Evolutionary conservation across 2,113 vertebrate genomes (phyloP).

Genomic region (Bujurquina vittata): DNA sequence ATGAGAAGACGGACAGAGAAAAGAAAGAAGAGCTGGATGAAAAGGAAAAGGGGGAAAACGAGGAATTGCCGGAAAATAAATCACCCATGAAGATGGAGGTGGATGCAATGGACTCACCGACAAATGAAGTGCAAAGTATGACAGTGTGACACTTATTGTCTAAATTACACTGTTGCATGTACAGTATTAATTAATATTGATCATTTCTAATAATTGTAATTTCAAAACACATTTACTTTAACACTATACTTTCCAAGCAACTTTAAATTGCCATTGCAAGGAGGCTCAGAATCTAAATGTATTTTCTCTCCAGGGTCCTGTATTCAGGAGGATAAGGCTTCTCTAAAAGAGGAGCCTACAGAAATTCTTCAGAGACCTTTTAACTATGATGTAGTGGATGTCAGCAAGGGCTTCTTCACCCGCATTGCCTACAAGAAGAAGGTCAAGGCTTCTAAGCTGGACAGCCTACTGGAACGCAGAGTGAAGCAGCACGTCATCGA

Average conservation of each 20-base stretch:
- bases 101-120: conserved; percentile 18
- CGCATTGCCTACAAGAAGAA: conserved; percentile 94
- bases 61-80: conserved; percentile 23
- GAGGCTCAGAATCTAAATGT: background rate
- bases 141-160: background rate
- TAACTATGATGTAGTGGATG: conserved; percentile 91
- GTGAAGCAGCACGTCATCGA: conserved; percentile 93
- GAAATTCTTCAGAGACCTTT: conserved; percentile 60
- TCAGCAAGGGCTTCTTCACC: conserved; percentile 93
- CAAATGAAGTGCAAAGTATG: conserved; percentile 64
- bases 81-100: conserved; percentile 62
- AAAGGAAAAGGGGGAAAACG: conserved; percentile 31
- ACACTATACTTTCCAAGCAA: background rate
- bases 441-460: conserved; percentile 93
- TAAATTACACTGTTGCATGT: background rate
- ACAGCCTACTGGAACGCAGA: conserved; percentile 91
- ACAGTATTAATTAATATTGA: too few relatives aligned
- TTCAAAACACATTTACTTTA: background rate
- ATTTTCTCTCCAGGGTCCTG: conserved; percentile 50
- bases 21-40: conserved; percentile 24
- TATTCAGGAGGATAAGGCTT: conserved; percentile 18
- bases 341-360: conserved; percentile 59
- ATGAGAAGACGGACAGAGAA: conserved; percentile 16
- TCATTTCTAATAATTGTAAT: background rate
- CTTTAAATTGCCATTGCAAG: too few relatives aligned